A percentile compares a stretch with the other conserved stretches of the same genome.
Conservation (phyloP, 2,113 vertebrate genomes). For the Anolis carolinensis region DNA sequence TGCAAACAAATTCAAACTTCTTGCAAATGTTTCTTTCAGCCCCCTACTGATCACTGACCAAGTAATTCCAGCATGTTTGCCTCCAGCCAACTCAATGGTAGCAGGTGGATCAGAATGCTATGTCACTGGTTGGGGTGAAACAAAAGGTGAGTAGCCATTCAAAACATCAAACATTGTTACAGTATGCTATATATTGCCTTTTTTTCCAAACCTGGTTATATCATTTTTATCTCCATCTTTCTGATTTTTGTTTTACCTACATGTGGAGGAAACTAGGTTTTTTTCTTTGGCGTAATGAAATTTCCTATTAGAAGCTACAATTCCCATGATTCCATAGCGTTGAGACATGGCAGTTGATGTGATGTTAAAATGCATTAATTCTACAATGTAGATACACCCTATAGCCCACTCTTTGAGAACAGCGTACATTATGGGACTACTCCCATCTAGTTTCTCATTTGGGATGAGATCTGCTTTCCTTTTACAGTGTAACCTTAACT, state of each 20-base stretch:
- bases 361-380: no score
- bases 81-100: constrained; percentile 80
- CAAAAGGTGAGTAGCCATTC: constrained; percentile 78
- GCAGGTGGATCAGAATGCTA: constrained; percentile 86
- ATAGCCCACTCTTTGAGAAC: background rate
- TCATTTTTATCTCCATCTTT: background rate
- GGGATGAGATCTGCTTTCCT: background rate
- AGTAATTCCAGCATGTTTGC: constrained; percentile 87
- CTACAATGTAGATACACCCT: no score
- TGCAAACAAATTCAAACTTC: background rate
- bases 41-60: constrained; percentile 83
- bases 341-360: no score
- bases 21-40: constrained; percentile 73
- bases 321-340: no score
- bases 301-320: background rate
- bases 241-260: background rate
- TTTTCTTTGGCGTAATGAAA: background rate
- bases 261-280: background rate
- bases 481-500: background rate
- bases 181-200: background rate
- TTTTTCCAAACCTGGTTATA: background rate
- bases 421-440: no score
- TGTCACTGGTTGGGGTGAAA: constrained; percentile 95
- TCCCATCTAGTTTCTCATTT: background rate
- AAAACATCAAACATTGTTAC: no score